Conservation (phyloP, 2,113 vertebrate genomes). For the Solea solea region DNA sequence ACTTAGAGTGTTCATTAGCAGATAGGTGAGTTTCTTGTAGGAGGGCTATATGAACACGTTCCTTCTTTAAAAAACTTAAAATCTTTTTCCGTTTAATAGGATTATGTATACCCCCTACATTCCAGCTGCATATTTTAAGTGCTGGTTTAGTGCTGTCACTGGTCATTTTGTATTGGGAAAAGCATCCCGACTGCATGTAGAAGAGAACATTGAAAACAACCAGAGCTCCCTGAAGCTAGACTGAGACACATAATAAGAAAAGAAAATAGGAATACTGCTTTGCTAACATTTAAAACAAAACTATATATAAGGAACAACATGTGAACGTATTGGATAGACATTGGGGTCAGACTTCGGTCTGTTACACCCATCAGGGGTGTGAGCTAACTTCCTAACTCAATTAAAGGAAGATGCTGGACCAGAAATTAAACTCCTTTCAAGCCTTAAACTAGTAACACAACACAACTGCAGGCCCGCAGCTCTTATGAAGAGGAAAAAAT, state of each 20-base stretch:
- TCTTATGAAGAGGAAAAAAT: background rate
- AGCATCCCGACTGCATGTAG: background rate
- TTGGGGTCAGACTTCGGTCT: too few relatives aligned
- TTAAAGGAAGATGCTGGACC: background rate
- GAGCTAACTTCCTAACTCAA: background rate
- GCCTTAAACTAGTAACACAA: background rate
- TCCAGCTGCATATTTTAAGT: constrained; percentile 4
- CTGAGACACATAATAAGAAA: background rate
- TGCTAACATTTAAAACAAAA: background rate
- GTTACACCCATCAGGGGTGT: constrained; percentile 6
- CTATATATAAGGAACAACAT: too few relatives aligned
- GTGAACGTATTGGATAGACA: too few relatives aligned
- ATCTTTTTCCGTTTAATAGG: background rate
- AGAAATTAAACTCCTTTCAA: background rate
- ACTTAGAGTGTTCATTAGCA: background rate
- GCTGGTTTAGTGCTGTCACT: background rate
- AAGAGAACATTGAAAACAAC: background rate
- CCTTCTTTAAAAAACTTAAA: background rate
- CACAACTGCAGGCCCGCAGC: background rate
- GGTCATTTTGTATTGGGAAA: background rate
- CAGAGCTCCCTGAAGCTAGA: background rate
- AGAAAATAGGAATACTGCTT: background rate
- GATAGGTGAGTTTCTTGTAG: constrained; percentile 1
- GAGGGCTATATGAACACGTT: background rate
- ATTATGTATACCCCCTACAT: background rate